Base-by-base conservation (phyloP, 2,888 invertebrate species). In the Standfussiana lucernea region DNA sequence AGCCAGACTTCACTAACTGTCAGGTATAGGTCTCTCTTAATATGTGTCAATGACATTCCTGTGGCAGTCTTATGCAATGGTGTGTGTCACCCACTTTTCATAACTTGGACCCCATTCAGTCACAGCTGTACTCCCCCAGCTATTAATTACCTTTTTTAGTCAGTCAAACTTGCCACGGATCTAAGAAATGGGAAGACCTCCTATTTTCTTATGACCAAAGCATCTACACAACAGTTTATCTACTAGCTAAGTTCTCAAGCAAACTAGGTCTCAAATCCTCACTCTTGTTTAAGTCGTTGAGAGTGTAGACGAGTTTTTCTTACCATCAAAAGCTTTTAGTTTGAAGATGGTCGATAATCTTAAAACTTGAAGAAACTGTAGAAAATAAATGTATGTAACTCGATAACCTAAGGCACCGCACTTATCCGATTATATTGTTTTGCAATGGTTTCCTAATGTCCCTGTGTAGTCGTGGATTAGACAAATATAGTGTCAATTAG, bases 401-500 rank as follows among this genome's bases (percentile, higher is more conserved):
- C 56, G 64, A 68, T n/a, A 79, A 64, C 47, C 11, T 68, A 59
- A 73, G 42, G 50, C 47, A 68, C 62, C 72, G 66, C 66, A 79
- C 65, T 80, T 73, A 77, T 75, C 69, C 61, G 53, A 75, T 77
- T 66, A 76, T 42, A 72, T 67, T 50, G 37, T 77, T 78, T 72
- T 35, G 75, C 42, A 73, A 77, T 75, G 47, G 32, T 72, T 66
- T 70, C 47, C 28, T 66, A 45, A 40, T 40, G n/a, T 72, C 67
- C 56, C n/a, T 66, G 24, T 66, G 24, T 47, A 82, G 86, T 84
- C 74, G 80, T 82, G 79, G 77, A 85, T 88, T 80, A 78, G 72
- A 82, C 71, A 84, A 87, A 85, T 76, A 83, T 86, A 86, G 84
- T 85, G 87, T 90, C 87, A 90, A 89, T 90, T 89, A 90, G 83